phyloP scores from a whole-genome alignment of 2,113 vertebrate genomes.

The Gila orcuttii region DNA sequence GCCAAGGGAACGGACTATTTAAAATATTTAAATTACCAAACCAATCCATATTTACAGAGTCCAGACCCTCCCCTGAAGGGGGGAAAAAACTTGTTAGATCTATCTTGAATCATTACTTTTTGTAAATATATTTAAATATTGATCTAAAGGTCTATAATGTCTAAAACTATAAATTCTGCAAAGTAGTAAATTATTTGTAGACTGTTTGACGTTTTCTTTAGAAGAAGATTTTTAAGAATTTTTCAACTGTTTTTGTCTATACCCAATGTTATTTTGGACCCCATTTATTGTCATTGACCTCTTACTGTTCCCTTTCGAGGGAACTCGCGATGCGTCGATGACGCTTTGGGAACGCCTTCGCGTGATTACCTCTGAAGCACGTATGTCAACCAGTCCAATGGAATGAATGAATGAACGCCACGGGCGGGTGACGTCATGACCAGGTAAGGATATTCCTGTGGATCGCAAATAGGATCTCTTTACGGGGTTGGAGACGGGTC shows the following conservation, averaged over 20 bases:
- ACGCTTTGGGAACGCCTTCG: too few species aligned
- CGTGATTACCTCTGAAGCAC: too few species aligned
- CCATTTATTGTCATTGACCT: background rate
- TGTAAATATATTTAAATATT: slow-evolving; percentile 27
- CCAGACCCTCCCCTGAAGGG: background rate
- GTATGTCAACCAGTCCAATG: too few species aligned
- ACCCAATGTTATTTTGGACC: background rate
- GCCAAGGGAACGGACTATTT: slow-evolving; percentile 10
- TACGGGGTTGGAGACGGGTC: too few species aligned
- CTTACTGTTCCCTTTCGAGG: too few species aligned
- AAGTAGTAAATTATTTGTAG: background rate
- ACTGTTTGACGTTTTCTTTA: background rate
- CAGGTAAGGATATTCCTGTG: too few species aligned
- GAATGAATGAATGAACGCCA: too few species aligned
- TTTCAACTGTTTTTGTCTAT: background rate
- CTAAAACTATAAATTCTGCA: background rate
- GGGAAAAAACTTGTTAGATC: background rate
- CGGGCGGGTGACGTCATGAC: too few species aligned
- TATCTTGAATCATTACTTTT: background rate
- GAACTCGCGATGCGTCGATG: too few species aligned
- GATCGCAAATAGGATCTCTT: too few species aligned
- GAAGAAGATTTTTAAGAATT: background rate
- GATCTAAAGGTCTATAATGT: background rate
- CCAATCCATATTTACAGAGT: background rate
- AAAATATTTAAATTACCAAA: background rate